Evolutionary conservation across 2,888 invertebrate species (phyloP), one percentile per base, ranked within the genome.

Genomic region (Amblyjoppa proteus): DNA sequence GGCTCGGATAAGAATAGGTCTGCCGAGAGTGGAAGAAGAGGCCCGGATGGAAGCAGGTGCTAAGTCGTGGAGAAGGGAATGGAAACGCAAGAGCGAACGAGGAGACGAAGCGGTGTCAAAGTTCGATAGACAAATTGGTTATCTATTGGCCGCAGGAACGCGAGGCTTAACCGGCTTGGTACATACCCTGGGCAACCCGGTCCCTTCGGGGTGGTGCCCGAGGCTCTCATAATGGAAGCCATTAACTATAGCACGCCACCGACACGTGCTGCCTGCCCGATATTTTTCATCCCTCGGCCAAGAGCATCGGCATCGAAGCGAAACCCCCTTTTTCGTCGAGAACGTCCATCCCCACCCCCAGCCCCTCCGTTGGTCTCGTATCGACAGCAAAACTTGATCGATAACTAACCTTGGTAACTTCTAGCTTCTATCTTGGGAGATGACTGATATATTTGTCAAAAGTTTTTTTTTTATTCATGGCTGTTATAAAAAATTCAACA

Each of bases 211-310:
- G 75, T 31, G 34, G 53, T 77, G 66, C 61, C 86, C 6, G n/a
- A 16, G 64, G 64, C 28, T 88, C 87, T 89, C 88, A 89, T 92
- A 92, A 92, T 90, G 89, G 89, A 89, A 87, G 89, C 89, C 90
- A 91, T 92, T 92, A 92, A 92, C 91, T 85, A 90, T 88, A 86
- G 82, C 80, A 87, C 85, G 91, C 89, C 90, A 91, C 78, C 84
- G 89, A 91, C 91, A 91, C 90, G 90, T 90, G 92, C 88, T 83
- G 86, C 85, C 83, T 86, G 87, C 80, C 86, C 87, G 85, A 89
- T 90, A 92, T 92, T 92, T 92, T 92, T 91, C 91, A 91, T 89
- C 89, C 89, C 86, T 83, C 85, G n/a, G 45, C 31, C 71, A 45
- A 75, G 7, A 31, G 53, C 53, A 20, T 74, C 74, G 51, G 31